Percentiles rank a stretch among this genome's conserved stretches.
phyloP scores from a whole-genome alignment of 2,888 invertebrate species.

The Octodonta nipae region DNA sequence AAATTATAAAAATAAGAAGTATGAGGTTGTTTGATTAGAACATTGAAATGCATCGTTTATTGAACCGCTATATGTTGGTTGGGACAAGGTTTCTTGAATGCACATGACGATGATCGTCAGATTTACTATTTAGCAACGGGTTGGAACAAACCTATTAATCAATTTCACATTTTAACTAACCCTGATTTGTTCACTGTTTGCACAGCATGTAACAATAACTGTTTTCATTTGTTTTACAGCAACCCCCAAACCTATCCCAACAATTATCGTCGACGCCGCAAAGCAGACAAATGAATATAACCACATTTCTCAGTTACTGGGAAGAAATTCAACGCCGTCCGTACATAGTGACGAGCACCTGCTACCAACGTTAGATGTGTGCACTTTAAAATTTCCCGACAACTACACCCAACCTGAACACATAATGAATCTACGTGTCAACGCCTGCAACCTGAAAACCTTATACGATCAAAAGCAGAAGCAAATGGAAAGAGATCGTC shows the following conservation, averaged over 20 bases:
- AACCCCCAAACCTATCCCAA: conserved; percentile 35
- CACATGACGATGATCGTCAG: no score
- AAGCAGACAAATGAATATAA: conserved; percentile 24
- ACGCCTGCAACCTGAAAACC: conserved; percentile 26
- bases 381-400: conserved; percentile 32
- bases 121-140: no score
- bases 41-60: no score
- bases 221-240: no score
- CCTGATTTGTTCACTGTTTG: no score
- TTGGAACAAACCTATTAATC: no score
- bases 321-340: conserved; percentile 29
- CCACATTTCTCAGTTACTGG: conserved; percentile 25
- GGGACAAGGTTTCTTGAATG: no score
- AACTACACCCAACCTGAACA: conserved; percentile 17
- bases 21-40: no score
- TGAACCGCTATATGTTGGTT: no score
- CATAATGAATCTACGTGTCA: conserved; percentile 16
- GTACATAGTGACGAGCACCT: conserved; percentile 25
- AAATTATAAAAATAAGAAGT: no score
- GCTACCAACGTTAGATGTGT: conserved; percentile 36
- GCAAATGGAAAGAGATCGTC: conserved; percentile 19
- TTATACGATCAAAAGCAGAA: conserved; percentile 22
- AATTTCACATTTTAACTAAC: no score
- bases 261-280: conserved; percentile 31
- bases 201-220: no score